Evolutionary conservation across 2,888 invertebrate genomes (phyloP).

Genomic region (Agrotis clavis): DNA sequence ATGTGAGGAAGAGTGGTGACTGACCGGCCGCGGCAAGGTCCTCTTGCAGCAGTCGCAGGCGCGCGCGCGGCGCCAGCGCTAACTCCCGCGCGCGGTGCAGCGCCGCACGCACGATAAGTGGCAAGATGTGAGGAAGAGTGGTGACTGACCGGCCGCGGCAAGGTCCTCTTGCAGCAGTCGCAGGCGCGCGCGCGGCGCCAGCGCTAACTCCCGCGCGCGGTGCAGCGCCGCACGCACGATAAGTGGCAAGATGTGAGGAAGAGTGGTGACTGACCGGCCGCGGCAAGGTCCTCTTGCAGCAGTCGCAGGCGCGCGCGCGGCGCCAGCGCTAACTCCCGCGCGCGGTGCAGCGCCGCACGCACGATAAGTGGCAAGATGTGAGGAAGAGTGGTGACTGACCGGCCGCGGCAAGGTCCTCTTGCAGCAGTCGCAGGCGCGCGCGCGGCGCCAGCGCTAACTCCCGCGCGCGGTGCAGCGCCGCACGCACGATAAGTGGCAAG

Average conservation of each 20-base stretch:
- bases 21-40: slow-evolving; percentile 36
- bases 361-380: too few relatives aligned
- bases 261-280: slow-evolving; percentile 10
- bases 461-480: slow-evolving; percentile 66
- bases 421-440: slow-evolving; percentile 55
- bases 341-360: slow-evolving; percentile 60
- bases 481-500: too few relatives aligned
- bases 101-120: too few relatives aligned
- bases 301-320: slow-evolving; percentile 48
- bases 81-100: slow-evolving; percentile 48
- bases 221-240: slow-evolving; percentile 46
- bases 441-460: slow-evolving; percentile 49
- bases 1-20: neutral
- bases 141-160: slow-evolving; percentile 17
- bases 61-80: slow-evolving; percentile 50
- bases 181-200: slow-evolving; percentile 43
- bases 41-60: slow-evolving; percentile 56
- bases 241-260: too few relatives aligned
- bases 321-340: slow-evolving; percentile 58
- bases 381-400: slow-evolving; percentile 9
- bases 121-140: too few relatives aligned
- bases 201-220: slow-evolving; percentile 63
- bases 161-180: slow-evolving; percentile 58
- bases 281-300: slow-evolving; percentile 53
- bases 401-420: slow-evolving; percentile 38